phyloP scores from a whole-genome alignment of 2,113 vertebrate species.

The Phoxinus phoxinus region DNA sequence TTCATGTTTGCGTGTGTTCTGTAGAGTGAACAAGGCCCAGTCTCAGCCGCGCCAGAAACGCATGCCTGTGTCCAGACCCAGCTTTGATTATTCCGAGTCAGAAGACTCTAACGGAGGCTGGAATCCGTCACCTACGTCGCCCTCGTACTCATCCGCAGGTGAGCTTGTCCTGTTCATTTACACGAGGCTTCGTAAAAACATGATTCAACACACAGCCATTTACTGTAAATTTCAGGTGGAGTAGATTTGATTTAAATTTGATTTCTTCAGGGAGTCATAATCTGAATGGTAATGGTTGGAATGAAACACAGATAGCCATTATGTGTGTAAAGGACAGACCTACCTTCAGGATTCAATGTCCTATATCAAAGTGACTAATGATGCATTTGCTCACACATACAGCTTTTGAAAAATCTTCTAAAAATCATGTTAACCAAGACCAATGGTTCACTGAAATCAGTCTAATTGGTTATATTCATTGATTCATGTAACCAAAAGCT shows the following conservation, averaged over 20 bases:
- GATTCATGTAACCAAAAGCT: neutral
- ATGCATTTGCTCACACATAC: constrained; percentile 8
- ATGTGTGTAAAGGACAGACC: neutral
- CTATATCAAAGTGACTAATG: neutral
- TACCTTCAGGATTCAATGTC: neutral
- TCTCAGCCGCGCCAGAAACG: constrained; percentile 83
- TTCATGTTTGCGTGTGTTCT: constrained; percentile 27
- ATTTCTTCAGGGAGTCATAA: neutral
- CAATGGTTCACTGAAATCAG: neutral
- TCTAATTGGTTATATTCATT: neutral
- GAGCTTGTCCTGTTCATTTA: constrained; percentile 34
- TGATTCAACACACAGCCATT: neutral
- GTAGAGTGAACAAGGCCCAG: constrained; percentile 85
- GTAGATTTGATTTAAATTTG: neutral
- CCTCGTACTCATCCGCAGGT: constrained; percentile 70
- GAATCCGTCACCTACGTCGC: constrained; percentile 59
- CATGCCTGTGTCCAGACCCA: constrained; percentile 84
- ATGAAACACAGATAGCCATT: neutral
- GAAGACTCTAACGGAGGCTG: constrained; percentile 87
- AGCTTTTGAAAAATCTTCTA: neutral
- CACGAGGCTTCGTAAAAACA: neutral
- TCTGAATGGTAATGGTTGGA: neutral
- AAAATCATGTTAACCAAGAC: neutral
- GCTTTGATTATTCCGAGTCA: constrained; percentile 77
- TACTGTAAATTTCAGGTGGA: neutral